These are phyloP conservation scores for Perodicticus potto DNA, from an alignment of 2,797 vertebrate species.

Conservation along the genomic window DNA sequence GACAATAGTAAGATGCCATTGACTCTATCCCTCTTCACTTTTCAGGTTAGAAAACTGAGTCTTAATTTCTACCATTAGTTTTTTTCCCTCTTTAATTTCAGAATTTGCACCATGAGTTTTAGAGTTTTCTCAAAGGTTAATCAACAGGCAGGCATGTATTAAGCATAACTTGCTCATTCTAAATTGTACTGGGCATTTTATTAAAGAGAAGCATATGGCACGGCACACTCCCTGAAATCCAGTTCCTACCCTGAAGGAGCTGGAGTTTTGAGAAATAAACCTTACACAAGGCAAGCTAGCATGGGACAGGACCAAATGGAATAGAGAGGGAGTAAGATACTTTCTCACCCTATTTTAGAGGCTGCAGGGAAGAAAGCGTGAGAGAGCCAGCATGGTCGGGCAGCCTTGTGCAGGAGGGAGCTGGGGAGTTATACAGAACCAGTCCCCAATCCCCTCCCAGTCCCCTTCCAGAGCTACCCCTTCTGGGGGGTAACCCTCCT, in stretches of 20 bases:
- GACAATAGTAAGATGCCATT: background rate
- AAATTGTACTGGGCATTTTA: background rate
- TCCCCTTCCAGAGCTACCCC: background rate
- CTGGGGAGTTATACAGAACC: background rate
- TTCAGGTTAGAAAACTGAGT: background rate
- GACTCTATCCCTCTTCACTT: background rate
- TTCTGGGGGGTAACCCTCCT: background rate
- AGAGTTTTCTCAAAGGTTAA: constrained; percentile 41
- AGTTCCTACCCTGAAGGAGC: background rate
- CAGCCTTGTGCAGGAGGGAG: background rate
- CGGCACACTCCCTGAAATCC: background rate
- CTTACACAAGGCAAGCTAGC: background rate
- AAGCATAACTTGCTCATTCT: background rate
- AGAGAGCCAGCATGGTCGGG: background rate
- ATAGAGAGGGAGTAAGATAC: background rate
- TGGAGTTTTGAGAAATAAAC: background rate
- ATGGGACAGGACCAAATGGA: background rate
- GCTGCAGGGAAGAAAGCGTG: background rate
- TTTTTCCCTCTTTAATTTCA: background rate
- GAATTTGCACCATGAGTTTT: background rate
- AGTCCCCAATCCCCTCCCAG: background rate
- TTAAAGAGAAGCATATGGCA: background rate
- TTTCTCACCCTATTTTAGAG: background rate
- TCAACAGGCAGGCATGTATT: background rate
- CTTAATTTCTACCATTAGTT: background rate